A percentile compares a stretch with the other conserved stretches of the same genome.
Evolutionary conservation across 2,888 invertebrate genomes (phyloP).

Genomic region (Drosophila tripunctata): DNA sequence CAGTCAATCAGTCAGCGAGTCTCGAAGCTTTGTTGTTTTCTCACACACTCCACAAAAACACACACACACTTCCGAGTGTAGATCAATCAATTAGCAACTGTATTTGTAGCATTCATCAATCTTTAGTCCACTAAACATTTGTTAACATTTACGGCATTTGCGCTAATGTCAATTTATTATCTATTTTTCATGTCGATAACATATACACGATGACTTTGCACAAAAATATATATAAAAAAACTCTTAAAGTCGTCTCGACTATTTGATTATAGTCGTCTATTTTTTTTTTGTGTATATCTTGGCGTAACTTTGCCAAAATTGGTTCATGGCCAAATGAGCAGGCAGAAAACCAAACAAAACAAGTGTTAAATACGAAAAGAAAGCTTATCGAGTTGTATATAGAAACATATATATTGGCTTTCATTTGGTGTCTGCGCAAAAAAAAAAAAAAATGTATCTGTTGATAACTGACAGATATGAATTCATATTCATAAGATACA

Average conservation of each 20-base stretch:
- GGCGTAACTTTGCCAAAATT: slow-evolving; percentile 51
- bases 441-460: not conserved
- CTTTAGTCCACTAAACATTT: slow-evolving; percentile 51
- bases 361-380: slow-evolving; percentile 48
- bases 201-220: slow-evolving; percentile 61
- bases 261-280: slow-evolving; percentile 20
- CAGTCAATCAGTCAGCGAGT: slow-evolving; percentile 20
- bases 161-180: slow-evolving; percentile 50
- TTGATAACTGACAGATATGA: slow-evolving; percentile 10
- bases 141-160: slow-evolving; percentile 44
- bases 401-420: slow-evolving; percentile 7
- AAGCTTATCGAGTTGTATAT: slow-evolving; percentile 46
- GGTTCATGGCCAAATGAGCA: slow-evolving; percentile 50
- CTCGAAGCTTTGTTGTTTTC: slow-evolving; percentile 4
- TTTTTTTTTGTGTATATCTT: not conserved
- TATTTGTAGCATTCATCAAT: slow-evolving; percentile 51
- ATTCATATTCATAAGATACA: slow-evolving; percentile 23
- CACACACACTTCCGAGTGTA: not conserved
- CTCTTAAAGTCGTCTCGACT: slow-evolving; percentile 42
- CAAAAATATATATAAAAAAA: slow-evolving; percentile 17
- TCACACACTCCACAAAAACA: not conserved
- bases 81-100: slow-evolving; percentile 40
- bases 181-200: slow-evolving; percentile 19
- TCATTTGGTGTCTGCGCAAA: slow-evolving; percentile 27
- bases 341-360: slow-evolving; percentile 6